Percentiles rank a stretch among this genome's conserved stretches.
phyloP scores from a whole-genome alignment of 2,797 vertebrate species.

The Catostomus latipinnis region DNA sequence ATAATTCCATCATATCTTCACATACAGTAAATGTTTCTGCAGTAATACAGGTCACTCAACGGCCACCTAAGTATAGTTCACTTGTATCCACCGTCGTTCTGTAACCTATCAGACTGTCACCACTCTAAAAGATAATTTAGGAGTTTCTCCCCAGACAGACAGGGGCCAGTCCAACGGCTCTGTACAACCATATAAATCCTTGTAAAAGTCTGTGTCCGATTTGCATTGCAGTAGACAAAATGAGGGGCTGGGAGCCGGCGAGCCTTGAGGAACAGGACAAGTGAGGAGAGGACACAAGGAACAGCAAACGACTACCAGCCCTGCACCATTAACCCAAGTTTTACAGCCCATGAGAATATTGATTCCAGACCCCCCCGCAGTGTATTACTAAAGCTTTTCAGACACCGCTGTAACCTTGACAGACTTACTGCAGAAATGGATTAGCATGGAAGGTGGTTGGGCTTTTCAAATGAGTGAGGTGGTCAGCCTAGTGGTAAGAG shows the following conservation, averaged over 20 bases:
- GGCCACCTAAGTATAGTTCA: conserved; percentile 26
- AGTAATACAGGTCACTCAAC: conserved; percentile 46
- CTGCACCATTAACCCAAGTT: conserved; percentile 63
- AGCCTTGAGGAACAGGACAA: conserved; percentile 1
- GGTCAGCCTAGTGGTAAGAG: too few relatives aligned
- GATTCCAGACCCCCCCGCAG: conserved; percentile 29
- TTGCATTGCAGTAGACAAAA: conserved; percentile 43
- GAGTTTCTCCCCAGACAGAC: conserved; percentile 53
- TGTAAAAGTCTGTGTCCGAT: conserved; percentile 53
- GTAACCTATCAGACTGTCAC: conserved; percentile 42
- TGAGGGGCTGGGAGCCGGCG: conserved; percentile 37
- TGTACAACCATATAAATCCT: conserved; percentile 60
- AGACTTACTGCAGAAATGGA: neutral
- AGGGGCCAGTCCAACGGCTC: conserved; percentile 45
- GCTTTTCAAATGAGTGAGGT: neutral
- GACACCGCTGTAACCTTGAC: conserved; percentile 1
- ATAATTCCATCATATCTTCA: neutral
- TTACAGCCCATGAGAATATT: conserved; percentile 61
- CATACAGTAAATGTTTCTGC: conserved; percentile 18
- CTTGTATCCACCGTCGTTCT: conserved; percentile 19
- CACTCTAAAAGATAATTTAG: conserved; percentile 61
- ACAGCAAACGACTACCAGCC: conserved; percentile 51
- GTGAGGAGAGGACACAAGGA: conserved; percentile 24
- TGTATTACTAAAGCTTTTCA: conserved; percentile 25
- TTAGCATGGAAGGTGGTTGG: neutral